Conservation (phyloP, 2,797 vertebrate species). For the Neomorphus geoffroyi region DNA sequence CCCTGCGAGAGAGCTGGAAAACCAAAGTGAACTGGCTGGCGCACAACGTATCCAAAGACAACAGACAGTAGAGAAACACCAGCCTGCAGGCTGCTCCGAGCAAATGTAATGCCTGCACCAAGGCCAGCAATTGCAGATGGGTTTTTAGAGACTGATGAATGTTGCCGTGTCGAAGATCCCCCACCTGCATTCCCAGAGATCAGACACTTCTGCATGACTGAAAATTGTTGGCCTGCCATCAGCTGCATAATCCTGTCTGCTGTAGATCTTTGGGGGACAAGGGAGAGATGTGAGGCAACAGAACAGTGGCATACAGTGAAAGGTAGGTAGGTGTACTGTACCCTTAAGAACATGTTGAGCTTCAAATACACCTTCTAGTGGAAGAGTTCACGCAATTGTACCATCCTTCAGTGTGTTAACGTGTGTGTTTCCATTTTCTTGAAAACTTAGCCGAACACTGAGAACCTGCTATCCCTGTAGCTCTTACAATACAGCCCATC, state of each 20-base stretch:
- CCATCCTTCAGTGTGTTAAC: not conserved
- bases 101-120: not conserved
- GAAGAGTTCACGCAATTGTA: not conserved
- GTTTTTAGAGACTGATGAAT: not conserved
- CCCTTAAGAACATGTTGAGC: not conserved
- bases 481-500: not conserved
- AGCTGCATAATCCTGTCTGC: not conserved
- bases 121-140: not conserved
- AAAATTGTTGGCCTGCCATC: not conserved
- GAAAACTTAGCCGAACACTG: not conserved
- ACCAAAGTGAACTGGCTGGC: constrained; percentile 99
- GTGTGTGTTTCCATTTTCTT: not conserved
- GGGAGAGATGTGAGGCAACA: not conserved
- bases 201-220: not conserved
- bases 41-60: constrained; percentile 96
- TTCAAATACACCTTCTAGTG: not conserved
- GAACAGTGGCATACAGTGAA: not conserved
- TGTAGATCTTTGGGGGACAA: not conserved
- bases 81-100: not conserved
- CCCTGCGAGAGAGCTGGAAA: constrained; percentile 98
- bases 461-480: not conserved
- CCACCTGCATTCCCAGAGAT: not conserved
- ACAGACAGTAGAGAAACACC: constrained; percentile 79
- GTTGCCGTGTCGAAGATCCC: not conserved
- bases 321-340: constrained; percentile 16